Evolutionary conservation across 1,140 invertebrate genomes (phyloP).

Genomic region (Trinorchestia longiramus): DNA sequence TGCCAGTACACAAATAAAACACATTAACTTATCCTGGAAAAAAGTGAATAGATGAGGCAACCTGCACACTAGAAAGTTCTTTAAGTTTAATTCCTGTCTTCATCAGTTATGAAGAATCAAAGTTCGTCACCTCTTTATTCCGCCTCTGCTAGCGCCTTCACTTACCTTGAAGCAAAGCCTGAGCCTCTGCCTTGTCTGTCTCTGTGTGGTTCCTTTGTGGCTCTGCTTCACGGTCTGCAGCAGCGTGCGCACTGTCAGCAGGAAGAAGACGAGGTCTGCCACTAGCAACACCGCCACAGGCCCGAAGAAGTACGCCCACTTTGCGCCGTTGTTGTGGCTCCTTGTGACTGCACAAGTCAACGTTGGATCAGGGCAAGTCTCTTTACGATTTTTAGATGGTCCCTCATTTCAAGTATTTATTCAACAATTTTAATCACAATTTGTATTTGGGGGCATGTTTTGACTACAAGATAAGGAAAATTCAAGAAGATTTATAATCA

Average conservation of each 20-base stretch:
- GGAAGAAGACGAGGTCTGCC: conserved; percentile 65
- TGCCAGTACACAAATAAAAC: too few relatives aligned
- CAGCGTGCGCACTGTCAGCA: conserved; percentile 64
- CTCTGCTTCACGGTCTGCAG: conserved; percentile 65
- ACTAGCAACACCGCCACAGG: conserved; percentile 65
- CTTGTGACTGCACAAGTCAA: conserved; percentile 53
- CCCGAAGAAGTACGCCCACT: conserved; percentile 66
- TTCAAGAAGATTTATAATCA: background rate
- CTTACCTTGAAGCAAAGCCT: conserved; percentile 65
- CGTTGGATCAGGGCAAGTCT: background rate
- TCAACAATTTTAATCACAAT: background rate
- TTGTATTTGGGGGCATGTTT: background rate
- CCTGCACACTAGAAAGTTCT: too few relatives aligned
- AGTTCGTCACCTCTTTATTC: background rate
- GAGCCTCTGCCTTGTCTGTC: conserved; percentile 63
- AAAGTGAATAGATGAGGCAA: too few relatives aligned
- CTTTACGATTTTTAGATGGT: background rate
- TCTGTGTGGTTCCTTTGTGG: conserved; percentile 65
- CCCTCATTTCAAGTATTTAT: background rate
- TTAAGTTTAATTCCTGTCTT: background rate
- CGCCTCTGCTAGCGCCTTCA: background rate
- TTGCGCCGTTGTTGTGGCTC: conserved; percentile 63
- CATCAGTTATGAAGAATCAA: background rate
- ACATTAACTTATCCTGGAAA: too few relatives aligned
- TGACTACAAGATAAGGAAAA: background rate